A percentile compares a stretch with the other conserved stretches of the same genome.
phyloP scores from a whole-genome alignment of 2,113 vertebrate genomes.

The Callocephalon fimbriatum region DNA sequence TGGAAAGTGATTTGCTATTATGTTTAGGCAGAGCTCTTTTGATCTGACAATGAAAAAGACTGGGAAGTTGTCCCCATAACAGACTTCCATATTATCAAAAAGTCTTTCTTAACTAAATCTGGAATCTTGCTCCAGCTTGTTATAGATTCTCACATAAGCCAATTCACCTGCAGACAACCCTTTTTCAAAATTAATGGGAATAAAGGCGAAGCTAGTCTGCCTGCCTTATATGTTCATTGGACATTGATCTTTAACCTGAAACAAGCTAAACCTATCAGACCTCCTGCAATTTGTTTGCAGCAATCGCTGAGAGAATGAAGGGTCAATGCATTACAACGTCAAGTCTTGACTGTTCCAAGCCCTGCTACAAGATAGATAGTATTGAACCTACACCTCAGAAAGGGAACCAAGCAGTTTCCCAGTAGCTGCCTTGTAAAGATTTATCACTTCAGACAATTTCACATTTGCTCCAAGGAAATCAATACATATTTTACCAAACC shows the following conservation, averaged over 20 bases:
- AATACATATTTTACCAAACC: neutral
- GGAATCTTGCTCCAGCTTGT: neutral
- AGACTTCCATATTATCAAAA: neutral
- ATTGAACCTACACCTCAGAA: neutral
- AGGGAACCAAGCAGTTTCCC: neutral
- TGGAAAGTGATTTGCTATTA: neutral
- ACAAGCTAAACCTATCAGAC: neutral
- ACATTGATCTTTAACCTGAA: slow-evolving; percentile 45
- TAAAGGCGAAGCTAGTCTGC: neutral
- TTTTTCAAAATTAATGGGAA: neutral
- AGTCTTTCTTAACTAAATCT: neutral
- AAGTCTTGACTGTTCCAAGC: neutral
- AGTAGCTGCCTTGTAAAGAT: neutral
- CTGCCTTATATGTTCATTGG: neutral
- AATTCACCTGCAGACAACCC: neutral
- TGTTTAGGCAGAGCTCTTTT: neutral
- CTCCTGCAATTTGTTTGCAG: slow-evolving; percentile 8
- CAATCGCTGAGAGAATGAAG: neutral
- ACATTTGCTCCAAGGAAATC: neutral
- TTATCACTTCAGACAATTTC: neutral
- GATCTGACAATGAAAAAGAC: neutral
- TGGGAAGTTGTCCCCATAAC: neutral
- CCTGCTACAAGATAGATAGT: neutral
- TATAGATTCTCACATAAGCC: neutral
- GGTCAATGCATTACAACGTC: neutral